Base-by-base conservation (phyloP, 2,113 vertebrate species). In the Geococcyx californianus region DNA sequence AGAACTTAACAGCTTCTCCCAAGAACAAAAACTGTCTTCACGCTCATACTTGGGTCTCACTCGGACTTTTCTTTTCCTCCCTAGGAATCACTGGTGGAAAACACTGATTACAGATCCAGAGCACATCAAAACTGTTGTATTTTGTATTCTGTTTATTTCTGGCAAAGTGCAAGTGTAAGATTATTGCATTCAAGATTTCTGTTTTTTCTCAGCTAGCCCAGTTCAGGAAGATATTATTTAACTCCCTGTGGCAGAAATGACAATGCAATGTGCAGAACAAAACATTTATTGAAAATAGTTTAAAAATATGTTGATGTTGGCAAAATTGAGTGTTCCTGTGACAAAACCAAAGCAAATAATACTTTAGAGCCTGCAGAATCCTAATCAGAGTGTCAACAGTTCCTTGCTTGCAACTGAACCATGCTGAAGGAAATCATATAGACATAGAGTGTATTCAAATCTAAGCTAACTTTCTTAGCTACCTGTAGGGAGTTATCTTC, bases 381-480 rank as follows among this genome's bases (percentile, higher is more conserved):
- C 31, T 72, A 73, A 79, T 19, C 16, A 68, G 23, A 72, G 60
- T 73, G 33, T 58, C 84, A 84, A 58, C 13, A 76, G 42, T 69
- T 93, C 33, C 23, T 25, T 89, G 33, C 40, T 77, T 73, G 28
- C 20, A 89, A n/a, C 1, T 79, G 84, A 72, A 55, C 42, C 58
- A 58, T 55, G 62, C 45, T 94, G 70, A 51, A 36, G 29, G 28
- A 91, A 91, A 94, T 80, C 34, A 58, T 66, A 73, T 6, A 69
- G 23, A 58, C 2, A 1, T 36, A 38, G 36, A 78, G 31, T 70
- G 68, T 82, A 79, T 91, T 95, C 67, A 85, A 70, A 72, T 62
- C 90, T 84, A 73, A 89, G 28, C n/a, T 84, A 82, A 72, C 34
- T 75, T 14, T 81, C 28, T 87, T 85, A 36, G 72, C 92, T 95